phyloP scores from a whole-genome alignment of 2,113 vertebrate species.

The Oreochromis niloticus region DNA sequence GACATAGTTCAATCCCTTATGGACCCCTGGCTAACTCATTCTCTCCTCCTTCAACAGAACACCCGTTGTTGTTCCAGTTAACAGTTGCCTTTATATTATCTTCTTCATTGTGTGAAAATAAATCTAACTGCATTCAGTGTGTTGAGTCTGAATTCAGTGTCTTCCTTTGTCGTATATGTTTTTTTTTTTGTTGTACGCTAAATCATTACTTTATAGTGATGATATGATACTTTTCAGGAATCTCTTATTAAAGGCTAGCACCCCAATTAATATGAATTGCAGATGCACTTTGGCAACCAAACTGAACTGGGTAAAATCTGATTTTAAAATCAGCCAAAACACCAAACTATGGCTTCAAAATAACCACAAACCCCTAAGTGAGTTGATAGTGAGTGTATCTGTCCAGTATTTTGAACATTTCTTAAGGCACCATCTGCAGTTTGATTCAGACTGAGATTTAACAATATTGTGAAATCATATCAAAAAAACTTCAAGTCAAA shows the following conservation, averaged over 20 bases:
- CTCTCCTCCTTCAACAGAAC: background rate
- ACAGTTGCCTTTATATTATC: background rate
- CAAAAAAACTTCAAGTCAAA: background rate
- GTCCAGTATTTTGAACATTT: background rate
- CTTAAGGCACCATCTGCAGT: background rate
- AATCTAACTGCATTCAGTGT: background rate
- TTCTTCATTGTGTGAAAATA: background rate
- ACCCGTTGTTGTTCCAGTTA: background rate
- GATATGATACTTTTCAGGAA: background rate
- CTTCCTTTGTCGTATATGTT: background rate
- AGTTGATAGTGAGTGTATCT: background rate
- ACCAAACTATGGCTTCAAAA: background rate
- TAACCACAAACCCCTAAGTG: background rate
- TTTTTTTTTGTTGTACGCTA: background rate
- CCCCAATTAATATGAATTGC: background rate
- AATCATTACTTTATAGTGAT: background rate
- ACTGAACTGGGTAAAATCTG: background rate
- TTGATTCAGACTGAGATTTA: background rate
- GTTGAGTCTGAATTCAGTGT: background rate
- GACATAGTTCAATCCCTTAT: background rate
- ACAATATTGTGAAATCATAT: background rate
- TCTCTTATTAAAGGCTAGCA: background rate
- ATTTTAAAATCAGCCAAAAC: background rate
- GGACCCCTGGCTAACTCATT: background rate
- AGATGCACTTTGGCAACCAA: background rate